A percentile compares a stretch with the other conserved stretches of the same genome.
Evolutionary conservation across 2,113 vertebrate genomes (phyloP).

Genomic region (Fregetta grallaria): DNA sequence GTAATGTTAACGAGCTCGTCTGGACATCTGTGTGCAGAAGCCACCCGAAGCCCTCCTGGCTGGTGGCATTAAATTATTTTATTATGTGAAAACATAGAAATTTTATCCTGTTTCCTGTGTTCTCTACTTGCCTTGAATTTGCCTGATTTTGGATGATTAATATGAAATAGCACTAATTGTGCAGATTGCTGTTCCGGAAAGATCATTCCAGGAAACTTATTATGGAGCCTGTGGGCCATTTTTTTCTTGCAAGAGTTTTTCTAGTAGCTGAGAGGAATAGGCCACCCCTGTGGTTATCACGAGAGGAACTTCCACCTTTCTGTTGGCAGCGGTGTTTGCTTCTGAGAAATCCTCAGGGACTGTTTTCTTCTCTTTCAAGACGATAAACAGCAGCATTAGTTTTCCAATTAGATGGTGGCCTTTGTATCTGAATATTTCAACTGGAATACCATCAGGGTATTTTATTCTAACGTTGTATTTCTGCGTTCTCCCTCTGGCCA

Average conservation of each 20-base stretch:
- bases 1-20: neutral
- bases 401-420: neutral
- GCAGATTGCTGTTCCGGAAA: conserved; percentile 2
- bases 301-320: neutral
- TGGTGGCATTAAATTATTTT: neutral
- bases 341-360: rapidly evolving
- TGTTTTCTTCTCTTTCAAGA: neutral
- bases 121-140: neutral
- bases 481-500: neutral
- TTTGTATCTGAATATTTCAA: neutral
- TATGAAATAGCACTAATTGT: neutral
- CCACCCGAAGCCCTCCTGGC: neutral
- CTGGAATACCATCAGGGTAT: neutral
- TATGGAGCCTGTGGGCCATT: neutral
- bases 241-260: neutral
- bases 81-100: neutral
- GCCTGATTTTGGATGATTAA: neutral
- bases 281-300: rapidly evolving
- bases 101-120: conserved; percentile 7
- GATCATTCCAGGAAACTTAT: neutral
- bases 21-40: neutral
- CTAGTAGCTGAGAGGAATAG: neutral
- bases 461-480: rapidly evolving
- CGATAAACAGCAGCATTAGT: neutral
- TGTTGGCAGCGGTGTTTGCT: rapidly evolving